A percentile compares a stretch with the other conserved stretches of the same genome.
These are phyloP conservation scores for Falco biarmicus DNA, from an alignment of 2,797 vertebrate genomes.

Conservation along the genomic window DNA sequence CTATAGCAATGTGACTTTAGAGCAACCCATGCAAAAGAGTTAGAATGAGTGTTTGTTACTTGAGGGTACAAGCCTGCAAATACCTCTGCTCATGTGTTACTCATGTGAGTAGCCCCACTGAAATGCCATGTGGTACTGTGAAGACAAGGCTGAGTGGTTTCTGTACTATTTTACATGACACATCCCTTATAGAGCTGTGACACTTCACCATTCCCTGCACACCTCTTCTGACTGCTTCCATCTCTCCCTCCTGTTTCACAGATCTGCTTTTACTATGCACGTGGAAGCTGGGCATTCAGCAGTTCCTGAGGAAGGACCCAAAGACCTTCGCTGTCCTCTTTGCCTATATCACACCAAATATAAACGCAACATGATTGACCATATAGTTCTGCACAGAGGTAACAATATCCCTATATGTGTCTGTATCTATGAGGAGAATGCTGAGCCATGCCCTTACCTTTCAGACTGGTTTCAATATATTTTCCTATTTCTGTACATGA, in stretches of 20 bases:
- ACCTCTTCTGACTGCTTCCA: slow-evolving; percentile 34
- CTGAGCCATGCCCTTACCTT: background rate
- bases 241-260: slow-evolving; percentile 64
- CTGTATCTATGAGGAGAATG: background rate
- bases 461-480: background rate
- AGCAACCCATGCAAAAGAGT: background rate
- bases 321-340: slow-evolving; percentile 96
- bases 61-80: background rate
- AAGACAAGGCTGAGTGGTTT: slow-evolving; percentile 36
- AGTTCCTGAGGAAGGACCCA: slow-evolving; percentile 86
- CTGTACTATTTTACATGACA: slow-evolving; percentile 13
- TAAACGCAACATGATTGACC: slow-evolving; percentile 99
- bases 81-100: slow-evolving; percentile 11
- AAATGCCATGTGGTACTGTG: background rate
- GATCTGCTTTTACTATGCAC: slow-evolving; percentile 95
- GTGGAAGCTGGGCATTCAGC: slow-evolving; percentile 92
- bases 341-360: slow-evolving; percentile 99
- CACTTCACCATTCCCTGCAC: background rate
- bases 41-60: background rate
- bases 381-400: slow-evolving; percentile 98
- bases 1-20: background rate
- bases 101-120: background rate
- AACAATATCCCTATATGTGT: background rate
- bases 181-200: background rate
- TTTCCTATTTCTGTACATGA: background rate